phyloP scores from a whole-genome alignment of 2,888 invertebrate species.

The Cremastobaeus sp. region DNA sequence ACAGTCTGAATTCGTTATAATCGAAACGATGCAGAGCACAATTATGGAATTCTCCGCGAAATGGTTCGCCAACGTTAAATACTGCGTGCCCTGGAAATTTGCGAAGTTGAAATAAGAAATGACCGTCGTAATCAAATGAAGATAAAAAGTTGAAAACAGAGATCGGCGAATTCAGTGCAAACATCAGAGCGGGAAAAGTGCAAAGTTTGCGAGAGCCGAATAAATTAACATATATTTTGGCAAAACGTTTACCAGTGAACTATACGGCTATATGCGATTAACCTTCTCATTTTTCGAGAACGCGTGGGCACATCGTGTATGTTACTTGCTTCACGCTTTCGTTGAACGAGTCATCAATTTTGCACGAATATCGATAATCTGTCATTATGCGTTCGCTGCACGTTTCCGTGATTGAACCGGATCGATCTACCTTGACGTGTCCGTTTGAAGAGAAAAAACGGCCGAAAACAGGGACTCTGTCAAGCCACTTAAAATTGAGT shows the following conservation, averaged over 20 bases:
- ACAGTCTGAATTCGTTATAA: too few species aligned
- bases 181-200: conserved; percentile 42
- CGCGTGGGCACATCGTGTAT: conserved; percentile 41
- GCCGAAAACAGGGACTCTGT: conserved; percentile 62
- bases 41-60: too few species aligned
- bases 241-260: conserved; percentile 62
- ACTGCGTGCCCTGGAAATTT: too few species aligned
- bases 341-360: conserved; percentile 73
- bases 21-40: too few species aligned
- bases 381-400: conserved; percentile 67
- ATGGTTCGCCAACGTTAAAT: too few species aligned
- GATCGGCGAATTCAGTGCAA: too few species aligned
- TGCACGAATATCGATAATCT: conserved; percentile 69
- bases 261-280: conserved; percentile 67
- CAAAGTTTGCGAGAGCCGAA: conserved; percentile 57
- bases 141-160: too few species aligned
- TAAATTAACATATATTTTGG: conserved; percentile 69
- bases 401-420: conserved; percentile 58
- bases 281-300: conserved; percentile 64
- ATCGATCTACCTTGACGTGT: conserved; percentile 60
- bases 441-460: conserved; percentile 48
- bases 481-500: conserved; percentile 52
- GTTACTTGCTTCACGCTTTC: conserved; percentile 71
- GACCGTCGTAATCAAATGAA: too few species aligned
- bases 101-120: too few species aligned